Percentiles rank a stretch among this genome's conserved stretches.
Conservation (phyloP, 1,140 invertebrate species). For the Neodiprion virginianus region DNA sequence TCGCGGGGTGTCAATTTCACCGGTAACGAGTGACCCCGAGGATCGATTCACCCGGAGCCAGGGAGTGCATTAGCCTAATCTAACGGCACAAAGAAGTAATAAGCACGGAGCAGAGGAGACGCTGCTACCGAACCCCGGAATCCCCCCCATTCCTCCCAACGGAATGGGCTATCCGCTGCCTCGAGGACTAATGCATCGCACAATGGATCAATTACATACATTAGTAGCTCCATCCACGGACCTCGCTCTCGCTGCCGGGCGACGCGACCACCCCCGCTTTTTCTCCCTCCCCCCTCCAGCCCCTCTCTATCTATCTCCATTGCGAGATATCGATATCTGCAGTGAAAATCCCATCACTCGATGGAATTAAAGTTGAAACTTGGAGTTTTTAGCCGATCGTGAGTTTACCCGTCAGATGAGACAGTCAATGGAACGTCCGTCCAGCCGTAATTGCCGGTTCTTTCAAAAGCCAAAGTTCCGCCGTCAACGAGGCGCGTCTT, state of each 20-base stretch:
- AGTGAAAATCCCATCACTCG: not conserved
- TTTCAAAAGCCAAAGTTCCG: no score
- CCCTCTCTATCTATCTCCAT: not conserved
- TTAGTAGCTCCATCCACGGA: constrained; percentile 36
- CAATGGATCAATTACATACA: constrained; percentile 61
- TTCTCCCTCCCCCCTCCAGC: not conserved
- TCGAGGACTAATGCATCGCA: constrained; percentile 49
- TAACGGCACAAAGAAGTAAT: constrained; percentile 48
- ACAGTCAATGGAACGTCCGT: no score
- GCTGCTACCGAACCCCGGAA: constrained; percentile 29
- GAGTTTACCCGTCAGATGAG: no score
- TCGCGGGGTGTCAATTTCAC: constrained; percentile 2
- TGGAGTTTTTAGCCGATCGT: no score
- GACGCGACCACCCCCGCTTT: constrained; percentile 36
- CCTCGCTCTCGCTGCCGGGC: constrained; percentile 7
- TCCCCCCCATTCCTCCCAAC: constrained; percentile 13
- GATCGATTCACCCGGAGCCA: constrained; percentile 12
- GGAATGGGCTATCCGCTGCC: constrained; percentile 39
- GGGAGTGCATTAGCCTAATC: constrained; percentile 45
- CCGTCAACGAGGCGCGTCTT: no score
- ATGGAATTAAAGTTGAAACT: no score
- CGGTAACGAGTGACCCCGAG: not conserved
- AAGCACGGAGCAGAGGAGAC: constrained; percentile 30
- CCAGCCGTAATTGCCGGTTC: no score
- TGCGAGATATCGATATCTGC: not conserved